Percentiles rank a stretch among this genome's conserved stretches.
Evolutionary conservation across 2,797 vertebrate species (phyloP).

Genomic region (Oophaga sylvatica): DNA sequence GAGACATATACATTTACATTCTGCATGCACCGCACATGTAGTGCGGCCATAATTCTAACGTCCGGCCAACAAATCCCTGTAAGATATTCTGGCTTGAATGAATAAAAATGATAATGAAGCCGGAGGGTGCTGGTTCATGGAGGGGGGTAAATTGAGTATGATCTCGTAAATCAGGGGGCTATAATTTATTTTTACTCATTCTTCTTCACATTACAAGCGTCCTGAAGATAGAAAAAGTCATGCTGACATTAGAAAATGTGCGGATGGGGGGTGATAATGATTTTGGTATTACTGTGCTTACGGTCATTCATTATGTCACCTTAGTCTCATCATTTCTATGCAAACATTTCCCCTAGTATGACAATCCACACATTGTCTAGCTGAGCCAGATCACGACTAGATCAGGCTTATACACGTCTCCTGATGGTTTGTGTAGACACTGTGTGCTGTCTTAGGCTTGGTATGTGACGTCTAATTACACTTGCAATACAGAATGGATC

Average conservation of each 20-base stretch:
- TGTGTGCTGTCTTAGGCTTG: too few species aligned
- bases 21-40: constrained; percentile 14
- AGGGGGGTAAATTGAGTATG: constrained; percentile 31
- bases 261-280: neutral
- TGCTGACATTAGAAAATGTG: constrained; percentile 8
- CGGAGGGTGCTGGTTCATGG: constrained; percentile 17
- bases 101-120: constrained; percentile 39
- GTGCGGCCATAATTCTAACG: constrained; percentile 25
- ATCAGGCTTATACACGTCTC: neutral
- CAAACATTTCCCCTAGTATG: neutral
- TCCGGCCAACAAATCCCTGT: constrained; percentile 27
- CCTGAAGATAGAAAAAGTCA: neutral
- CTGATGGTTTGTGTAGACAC: too few species aligned
- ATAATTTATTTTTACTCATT: constrained; percentile 20
- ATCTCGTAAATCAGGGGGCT: constrained; percentile 15
- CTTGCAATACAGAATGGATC: too few species aligned
- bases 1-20: constrained; percentile 36
- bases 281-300: neutral
- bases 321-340: neutral
- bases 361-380: neutral
- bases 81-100: constrained; percentile 22
- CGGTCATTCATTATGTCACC: neutral
- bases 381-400: neutral
- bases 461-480: too few species aligned
- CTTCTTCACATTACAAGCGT: constrained; percentile 9